A percentile compares a stretch with the other conserved stretches of the same genome.
Conservation (phyloP, 1,140 invertebrate genomes). For the Trichonephila inaurata region DNA sequence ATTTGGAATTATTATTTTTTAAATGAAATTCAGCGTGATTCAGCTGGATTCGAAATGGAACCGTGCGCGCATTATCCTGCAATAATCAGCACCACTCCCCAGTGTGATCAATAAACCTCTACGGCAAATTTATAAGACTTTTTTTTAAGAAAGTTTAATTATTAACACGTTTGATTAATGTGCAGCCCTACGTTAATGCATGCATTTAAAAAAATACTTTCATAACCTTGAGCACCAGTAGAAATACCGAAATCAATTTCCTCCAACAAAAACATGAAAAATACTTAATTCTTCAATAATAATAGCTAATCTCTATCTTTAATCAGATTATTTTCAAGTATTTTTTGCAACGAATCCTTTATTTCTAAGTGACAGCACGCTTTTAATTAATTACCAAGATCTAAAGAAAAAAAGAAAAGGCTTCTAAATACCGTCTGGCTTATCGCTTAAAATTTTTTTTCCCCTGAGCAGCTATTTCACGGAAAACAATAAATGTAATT, state of each 20-base stretch:
- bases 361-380: not conserved
- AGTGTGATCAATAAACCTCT: too few species aligned
- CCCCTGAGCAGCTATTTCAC: not conserved
- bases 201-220: not conserved
- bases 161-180: not conserved
- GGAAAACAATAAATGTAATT: slow-evolving; percentile 14
- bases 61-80: too few species aligned
- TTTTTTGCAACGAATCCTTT: not conserved
- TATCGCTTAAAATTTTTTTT: not conserved
- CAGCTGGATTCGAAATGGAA: too few species aligned
- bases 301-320: not conserved
- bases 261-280: not conserved
- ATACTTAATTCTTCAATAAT: not conserved
- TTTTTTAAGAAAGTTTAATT: not conserved
- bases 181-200: not conserved
- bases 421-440: not conserved
- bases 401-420: not conserved
- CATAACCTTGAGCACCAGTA: not conserved
- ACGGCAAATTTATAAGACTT: not conserved
- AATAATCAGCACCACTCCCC: too few species aligned
- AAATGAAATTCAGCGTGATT: too few species aligned
- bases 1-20: too few species aligned
- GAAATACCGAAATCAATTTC: not conserved
- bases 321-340: not conserved
- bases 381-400: not conserved